A percentile compares a stretch with the other conserved stretches of the same genome.
phyloP scores from a whole-genome alignment of 2,888 invertebrate genomes.

The Eulithis testata region DNA sequence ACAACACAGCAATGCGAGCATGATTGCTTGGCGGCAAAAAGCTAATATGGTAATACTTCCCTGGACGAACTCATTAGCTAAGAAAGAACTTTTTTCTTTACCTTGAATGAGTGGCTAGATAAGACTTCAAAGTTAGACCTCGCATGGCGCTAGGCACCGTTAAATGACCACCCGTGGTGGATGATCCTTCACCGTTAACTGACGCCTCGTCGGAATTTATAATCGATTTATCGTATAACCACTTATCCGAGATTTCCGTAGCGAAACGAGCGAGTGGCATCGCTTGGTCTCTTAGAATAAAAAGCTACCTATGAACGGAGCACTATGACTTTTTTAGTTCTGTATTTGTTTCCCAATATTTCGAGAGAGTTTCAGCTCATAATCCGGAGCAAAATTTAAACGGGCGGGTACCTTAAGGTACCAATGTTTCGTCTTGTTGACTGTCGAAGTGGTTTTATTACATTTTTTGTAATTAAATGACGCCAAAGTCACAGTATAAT shows the following conservation, averaged over 20 bases:
- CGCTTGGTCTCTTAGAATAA: neutral
- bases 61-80: too few species aligned
- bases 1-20: too few species aligned
- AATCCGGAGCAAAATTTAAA: too few species aligned
- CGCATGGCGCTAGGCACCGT: slow-evolving; percentile 27
- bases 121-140: neutral
- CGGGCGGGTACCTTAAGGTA: too few species aligned
- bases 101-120: too few species aligned
- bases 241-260: slow-evolving; percentile 19
- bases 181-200: slow-evolving; percentile 32
- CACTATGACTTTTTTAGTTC: neutral
- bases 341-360: neutral
- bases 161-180: slow-evolving; percentile 41
- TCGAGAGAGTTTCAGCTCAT: too few species aligned
- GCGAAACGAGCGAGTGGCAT: slow-evolving; percentile 12
- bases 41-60: too few species aligned
- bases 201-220: slow-evolving; percentile 31
- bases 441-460: too few species aligned
- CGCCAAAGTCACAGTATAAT: slow-evolving; percentile 25
- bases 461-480: slow-evolving; percentile 23
- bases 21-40: too few species aligned
- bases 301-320: too few species aligned
- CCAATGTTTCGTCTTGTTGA: neutral
- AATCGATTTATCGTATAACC: slow-evolving; percentile 31
- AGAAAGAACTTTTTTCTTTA: too few species aligned